Percentiles rank a stretch among this genome's conserved stretches.
These are phyloP conservation scores for Tachina fera DNA, from an alignment of 2,888 invertebrate genomes.

Conservation along the genomic window DNA sequence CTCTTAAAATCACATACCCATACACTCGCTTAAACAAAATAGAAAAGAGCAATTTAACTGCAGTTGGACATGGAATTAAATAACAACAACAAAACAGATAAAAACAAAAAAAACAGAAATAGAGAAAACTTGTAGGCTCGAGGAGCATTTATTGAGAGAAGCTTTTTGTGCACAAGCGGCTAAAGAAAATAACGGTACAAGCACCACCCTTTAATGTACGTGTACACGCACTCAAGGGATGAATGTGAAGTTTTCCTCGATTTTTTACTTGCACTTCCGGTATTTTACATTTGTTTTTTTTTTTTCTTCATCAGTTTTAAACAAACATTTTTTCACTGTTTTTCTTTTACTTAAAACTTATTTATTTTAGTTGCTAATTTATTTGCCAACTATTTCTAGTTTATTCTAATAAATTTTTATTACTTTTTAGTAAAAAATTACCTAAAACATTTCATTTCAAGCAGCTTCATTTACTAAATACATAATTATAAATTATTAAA, in stretches of 20 bases:
- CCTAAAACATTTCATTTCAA: slow-evolving; percentile 20
- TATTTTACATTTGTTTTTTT: slow-evolving; percentile 50
- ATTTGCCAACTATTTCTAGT: background rate
- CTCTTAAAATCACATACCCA: background rate
- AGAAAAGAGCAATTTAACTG: slow-evolving; percentile 52
- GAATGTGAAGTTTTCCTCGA: slow-evolving; percentile 54
- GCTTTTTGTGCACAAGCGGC: slow-evolving; percentile 3
- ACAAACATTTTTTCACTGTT: slow-evolving; percentile 1
- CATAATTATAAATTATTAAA: slow-evolving; percentile 13
- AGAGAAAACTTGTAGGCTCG: slow-evolving; percentile 19
- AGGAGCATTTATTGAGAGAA: slow-evolving; percentile 41
- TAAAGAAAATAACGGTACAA: slow-evolving; percentile 27
- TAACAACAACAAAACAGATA: slow-evolving; percentile 13
- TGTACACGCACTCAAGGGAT: slow-evolving; percentile 54
- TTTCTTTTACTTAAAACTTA: background rate
- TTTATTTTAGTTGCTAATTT: background rate
- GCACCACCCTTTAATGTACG: slow-evolving; percentile 44
- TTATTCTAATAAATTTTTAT: background rate
- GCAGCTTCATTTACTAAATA: slow-evolving; percentile 39
- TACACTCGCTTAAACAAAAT: background rate
- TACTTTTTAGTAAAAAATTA: slow-evolving; percentile 1
- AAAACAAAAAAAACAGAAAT: slow-evolving; percentile 21
- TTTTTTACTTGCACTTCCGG: slow-evolving; percentile 69
- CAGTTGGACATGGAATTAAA: slow-evolving; percentile 52
- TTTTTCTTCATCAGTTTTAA: slow-evolving; percentile 1